A percentile compares a stretch with the other conserved stretches of the same genome.
Evolutionary conservation across 2,888 invertebrate genomes (phyloP).

Genomic region (Chironomus riparius): DNA sequence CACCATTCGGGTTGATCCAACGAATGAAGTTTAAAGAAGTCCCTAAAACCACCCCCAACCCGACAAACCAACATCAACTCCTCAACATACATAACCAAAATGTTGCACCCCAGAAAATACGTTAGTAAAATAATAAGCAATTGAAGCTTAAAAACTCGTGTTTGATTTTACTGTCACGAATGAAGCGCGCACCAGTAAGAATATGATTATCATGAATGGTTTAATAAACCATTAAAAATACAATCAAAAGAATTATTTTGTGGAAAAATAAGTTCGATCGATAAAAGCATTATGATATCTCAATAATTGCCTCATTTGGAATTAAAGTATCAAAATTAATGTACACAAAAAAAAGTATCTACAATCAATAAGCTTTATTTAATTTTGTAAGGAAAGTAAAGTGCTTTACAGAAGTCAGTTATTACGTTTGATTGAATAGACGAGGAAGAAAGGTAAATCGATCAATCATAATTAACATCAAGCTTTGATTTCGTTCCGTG

Average conservation of each 20-base stretch:
- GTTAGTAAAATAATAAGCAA: not conserved
- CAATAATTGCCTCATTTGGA: constrained; percentile 24
- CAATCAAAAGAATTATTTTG: not conserved
- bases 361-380: not conserved
- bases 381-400: not conserved
- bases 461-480: constrained; percentile 26
- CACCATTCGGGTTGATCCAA: no score
- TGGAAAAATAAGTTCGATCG: not conserved
- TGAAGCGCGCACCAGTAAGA: not conserved
- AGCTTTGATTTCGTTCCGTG: constrained; percentile 7
- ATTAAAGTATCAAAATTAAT: constrained; percentile 25
- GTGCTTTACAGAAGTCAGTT: not conserved
- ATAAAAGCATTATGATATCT: constrained; percentile 4
- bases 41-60: no score
- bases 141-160: not conserved
- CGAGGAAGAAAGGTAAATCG: not conserved
- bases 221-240: not conserved
- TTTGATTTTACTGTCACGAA: not conserved
- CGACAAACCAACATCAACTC: no score
- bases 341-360: not conserved
- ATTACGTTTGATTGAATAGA: not conserved
- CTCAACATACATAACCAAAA: no score
- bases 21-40: no score
- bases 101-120: no score
- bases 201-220: not conserved